These are phyloP conservation scores for Aleadryas rufinucha DNA, from an alignment of 2,113 vertebrate genomes.

Conservation along the genomic window DNA sequence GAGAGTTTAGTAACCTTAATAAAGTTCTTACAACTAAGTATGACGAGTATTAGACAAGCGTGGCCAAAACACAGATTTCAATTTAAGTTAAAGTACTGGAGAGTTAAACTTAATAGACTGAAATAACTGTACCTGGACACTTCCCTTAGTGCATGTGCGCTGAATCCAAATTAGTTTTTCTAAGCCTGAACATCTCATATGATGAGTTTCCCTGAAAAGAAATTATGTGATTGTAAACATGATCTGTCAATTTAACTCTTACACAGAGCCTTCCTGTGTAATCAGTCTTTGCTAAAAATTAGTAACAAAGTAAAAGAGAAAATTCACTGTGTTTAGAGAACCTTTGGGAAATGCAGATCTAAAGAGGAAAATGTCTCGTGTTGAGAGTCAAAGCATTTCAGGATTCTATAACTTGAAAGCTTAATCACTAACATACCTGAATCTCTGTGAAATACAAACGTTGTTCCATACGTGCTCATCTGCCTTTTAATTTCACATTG, in stretches of 20 bases:
- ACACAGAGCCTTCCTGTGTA: not conserved
- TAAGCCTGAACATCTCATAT: not conserved
- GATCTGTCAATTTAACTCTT: not conserved
- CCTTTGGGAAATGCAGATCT: not conserved
- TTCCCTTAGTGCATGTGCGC: not conserved
- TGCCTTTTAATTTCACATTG: not conserved
- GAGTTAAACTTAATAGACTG: not conserved
- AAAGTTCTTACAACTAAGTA: not conserved
- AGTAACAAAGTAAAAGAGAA: not conserved
- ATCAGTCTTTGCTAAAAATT: not conserved
- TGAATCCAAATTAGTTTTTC: not conserved
- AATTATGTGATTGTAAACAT: not conserved
- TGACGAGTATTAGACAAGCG: not conserved
- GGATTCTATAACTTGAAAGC: not conserved
- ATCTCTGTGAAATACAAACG: not conserved
- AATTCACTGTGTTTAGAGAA: not conserved
- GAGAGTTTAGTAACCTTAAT: not conserved
- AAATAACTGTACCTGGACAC: not conserved
- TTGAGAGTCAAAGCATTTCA: not conserved
- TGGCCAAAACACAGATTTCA: not conserved
- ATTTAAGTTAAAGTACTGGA: not conserved
- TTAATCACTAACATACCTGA: not conserved
- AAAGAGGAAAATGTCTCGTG: not conserved
- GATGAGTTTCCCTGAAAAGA: not conserved
- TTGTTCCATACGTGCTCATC: not conserved